Conservation (phyloP, 2,888 invertebrate genomes). For the Pammene fasciana region DNA sequence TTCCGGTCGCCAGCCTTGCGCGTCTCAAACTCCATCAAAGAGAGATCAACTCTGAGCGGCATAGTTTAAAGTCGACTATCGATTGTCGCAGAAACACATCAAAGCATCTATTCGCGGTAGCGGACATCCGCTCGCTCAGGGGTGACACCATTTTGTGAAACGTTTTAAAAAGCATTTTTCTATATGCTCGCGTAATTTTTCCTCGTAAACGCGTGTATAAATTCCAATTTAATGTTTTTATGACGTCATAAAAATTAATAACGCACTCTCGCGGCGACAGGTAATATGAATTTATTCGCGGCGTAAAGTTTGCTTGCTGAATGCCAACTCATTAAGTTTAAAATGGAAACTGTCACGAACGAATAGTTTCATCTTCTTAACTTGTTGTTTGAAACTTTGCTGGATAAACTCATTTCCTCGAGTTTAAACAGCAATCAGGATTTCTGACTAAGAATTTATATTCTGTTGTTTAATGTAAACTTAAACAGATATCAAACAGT, state of each 20-base stretch:
- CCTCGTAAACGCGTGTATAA: conserved; percentile 29
- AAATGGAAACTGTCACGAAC: conserved; percentile 29
- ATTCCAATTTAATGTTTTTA: conserved; percentile 36
- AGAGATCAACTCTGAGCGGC: background rate
- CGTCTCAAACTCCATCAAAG: conserved; percentile 1
- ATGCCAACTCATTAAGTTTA: conserved; percentile 31
- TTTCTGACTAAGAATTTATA: conserved; percentile 13
- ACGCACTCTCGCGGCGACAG: conserved; percentile 31
- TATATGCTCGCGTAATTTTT: conserved; percentile 12
- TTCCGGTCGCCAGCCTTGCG: conserved; percentile 23
- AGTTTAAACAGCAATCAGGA: conserved; percentile 31
- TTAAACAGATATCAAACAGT: conserved; percentile 3
- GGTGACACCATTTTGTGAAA: conserved; percentile 25
- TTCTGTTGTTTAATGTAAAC: conserved; percentile 11
- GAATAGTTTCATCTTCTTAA: conserved; percentile 27
- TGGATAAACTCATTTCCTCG: conserved; percentile 28
- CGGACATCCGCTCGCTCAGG: conserved; percentile 27
- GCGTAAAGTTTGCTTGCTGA: conserved; percentile 20
- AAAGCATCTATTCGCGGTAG: conserved; percentile 32
- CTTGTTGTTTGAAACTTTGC: conserved; percentile 23
- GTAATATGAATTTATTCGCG: conserved; percentile 39
- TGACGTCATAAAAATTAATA: conserved; percentile 39
- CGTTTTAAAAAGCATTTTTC: conserved; percentile 12
- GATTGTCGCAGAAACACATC: conserved; percentile 12
- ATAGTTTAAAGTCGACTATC: conserved; percentile 37